These are phyloP conservation scores for Damaliscus lunatus DNA, from an alignment of 2,113 vertebrate species.

Conservation along the genomic window DNA sequence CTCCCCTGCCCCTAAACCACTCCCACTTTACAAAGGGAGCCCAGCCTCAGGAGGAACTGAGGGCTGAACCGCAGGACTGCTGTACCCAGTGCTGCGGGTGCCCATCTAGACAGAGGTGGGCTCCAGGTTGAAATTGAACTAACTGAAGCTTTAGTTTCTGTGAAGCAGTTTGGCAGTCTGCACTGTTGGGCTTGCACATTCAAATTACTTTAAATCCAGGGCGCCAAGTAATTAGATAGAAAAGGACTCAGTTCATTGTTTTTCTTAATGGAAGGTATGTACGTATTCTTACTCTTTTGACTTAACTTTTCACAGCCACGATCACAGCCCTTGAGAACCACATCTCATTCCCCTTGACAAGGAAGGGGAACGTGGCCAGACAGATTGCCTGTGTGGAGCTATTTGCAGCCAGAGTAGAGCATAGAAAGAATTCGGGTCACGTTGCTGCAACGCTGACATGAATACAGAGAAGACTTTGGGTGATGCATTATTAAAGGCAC, in stretches of 20 bases:
- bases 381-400: background rate
- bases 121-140: background rate
- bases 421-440: background rate
- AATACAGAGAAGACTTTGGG: conserved; percentile 27
- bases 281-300: background rate
- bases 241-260: background rate
- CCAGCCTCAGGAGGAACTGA: background rate
- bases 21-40: background rate
- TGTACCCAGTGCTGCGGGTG: background rate
- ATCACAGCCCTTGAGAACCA: background rate
- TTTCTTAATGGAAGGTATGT: background rate
- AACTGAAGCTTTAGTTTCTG: background rate
- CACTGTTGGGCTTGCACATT: background rate
- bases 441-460: background rate
- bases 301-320: background rate
- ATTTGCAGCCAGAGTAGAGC: background rate
- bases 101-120: background rate
- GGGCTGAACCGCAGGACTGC: rapidly evolving
- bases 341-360: background rate
- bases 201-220: background rate
- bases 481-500: conserved; percentile 15
- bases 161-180: background rate
- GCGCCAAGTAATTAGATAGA: background rate
- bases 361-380: background rate
- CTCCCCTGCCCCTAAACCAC: background rate